phyloP scores from a whole-genome alignment of 92 coral and sea anemone species.

The Umimayanthus kanabou region DNA sequence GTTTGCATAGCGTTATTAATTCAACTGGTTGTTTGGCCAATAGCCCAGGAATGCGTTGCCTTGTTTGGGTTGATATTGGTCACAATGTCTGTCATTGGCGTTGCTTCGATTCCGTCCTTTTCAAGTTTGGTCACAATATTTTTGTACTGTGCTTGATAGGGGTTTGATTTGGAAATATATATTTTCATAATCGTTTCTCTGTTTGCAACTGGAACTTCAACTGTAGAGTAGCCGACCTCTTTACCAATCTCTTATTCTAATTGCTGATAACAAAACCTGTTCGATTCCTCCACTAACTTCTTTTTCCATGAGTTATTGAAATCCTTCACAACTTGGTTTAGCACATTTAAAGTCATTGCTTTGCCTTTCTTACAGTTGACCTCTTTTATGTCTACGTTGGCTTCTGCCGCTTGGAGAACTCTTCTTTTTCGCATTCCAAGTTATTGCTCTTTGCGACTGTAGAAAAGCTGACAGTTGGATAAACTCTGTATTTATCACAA shows the following conservation, averaged over 20 bases:
- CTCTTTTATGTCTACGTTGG: neutral
- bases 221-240: conserved; percentile 34
- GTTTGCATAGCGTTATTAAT: too few species aligned
- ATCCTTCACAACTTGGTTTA: conserved; percentile 26
- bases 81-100: neutral
- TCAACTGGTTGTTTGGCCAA: too few species aligned
- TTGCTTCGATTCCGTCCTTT: conserved; percentile 15
- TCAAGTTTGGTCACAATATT: conserved; percentile 13
- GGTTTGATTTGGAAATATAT: neutral
- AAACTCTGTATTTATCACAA: too few species aligned
- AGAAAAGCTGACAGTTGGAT: too few species aligned
- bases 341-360: conserved; percentile 12
- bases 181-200: neutral
- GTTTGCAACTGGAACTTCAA: conserved; percentile 11
- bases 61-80: too few species aligned
- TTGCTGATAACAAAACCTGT: neutral
- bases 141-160: conserved; percentile 12
- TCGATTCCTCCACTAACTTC: neutral
- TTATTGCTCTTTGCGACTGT: too few species aligned
- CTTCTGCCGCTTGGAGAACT: neutral
- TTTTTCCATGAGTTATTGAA: neutral
- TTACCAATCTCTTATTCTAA: conserved; percentile 3
- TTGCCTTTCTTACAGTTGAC: neutral
- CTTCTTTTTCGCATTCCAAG: too few species aligned
- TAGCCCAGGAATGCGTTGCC: too few species aligned